Evolutionary conservation across 2,113 vertebrate species (phyloP).

Genomic region (Gobiocypris rarus): DNA sequence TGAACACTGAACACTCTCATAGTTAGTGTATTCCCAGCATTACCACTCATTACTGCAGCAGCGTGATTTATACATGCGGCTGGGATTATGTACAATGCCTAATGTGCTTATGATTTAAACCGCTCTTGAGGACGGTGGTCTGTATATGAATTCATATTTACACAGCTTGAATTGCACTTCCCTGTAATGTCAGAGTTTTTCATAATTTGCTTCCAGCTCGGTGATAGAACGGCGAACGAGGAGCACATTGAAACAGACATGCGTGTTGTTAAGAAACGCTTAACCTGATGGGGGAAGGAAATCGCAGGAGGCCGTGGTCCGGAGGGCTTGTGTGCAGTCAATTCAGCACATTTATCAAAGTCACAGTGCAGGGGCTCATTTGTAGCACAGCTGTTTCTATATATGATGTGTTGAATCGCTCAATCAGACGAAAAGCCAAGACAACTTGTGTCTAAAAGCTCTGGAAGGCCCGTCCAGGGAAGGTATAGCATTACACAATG

Average conservation of each 20-base stretch:
- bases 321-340: slow-evolving; percentile 58
- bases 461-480: slow-evolving; percentile 68
- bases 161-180: slow-evolving; percentile 47
- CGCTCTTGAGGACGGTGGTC: slow-evolving; percentile 33
- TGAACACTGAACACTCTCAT: slow-evolving; percentile 27
- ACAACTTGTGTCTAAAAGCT: slow-evolving; percentile 67
- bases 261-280: slow-evolving; percentile 25
- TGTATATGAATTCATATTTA: slow-evolving; percentile 50
- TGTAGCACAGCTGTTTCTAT: slow-evolving; percentile 81
- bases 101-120: slow-evolving; percentile 50
- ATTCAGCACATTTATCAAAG: slow-evolving; percentile 78
- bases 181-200: slow-evolving; percentile 30
- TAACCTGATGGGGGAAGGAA: slow-evolving; percentile 43
- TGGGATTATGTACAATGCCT: slow-evolving; percentile 46
- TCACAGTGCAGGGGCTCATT: slow-evolving; percentile 75
- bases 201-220: slow-evolving; percentile 21
- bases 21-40: slow-evolving; percentile 43
- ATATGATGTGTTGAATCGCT: slow-evolving; percentile 81
- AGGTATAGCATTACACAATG: slow-evolving; percentile 39
- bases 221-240: slow-evolving; percentile 16
- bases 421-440: slow-evolving; percentile 68
- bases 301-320: background rate
- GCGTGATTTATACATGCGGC: slow-evolving; percentile 41
- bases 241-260: background rate
- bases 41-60: slow-evolving; percentile 29